A percentile compares a stretch with the other conserved stretches of the same genome.
phyloP scores from a whole-genome alignment of 2,797 vertebrate species.

The Uromys caudimaculatus region DNA sequence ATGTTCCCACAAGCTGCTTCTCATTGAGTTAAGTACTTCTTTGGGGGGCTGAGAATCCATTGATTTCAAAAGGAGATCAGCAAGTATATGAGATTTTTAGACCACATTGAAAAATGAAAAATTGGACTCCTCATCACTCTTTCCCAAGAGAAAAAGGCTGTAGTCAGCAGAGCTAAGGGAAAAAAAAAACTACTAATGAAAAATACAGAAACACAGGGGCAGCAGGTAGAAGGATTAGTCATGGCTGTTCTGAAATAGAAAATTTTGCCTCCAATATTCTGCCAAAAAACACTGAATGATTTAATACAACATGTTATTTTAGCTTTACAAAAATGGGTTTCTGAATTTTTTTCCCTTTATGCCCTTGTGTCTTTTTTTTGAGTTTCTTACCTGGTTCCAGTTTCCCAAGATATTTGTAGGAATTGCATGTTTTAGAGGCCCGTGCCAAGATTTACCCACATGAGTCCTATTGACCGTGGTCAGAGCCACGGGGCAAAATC shows the following conservation, averaged over 20 bases:
- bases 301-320: slow-evolving; percentile 76
- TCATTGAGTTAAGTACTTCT: slow-evolving; percentile 69
- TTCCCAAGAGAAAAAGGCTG: slow-evolving; percentile 59
- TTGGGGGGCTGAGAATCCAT: slow-evolving; percentile 25
- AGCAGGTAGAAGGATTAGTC: slow-evolving; percentile 82
- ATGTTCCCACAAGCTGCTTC: slow-evolving; percentile 64
- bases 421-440: slow-evolving; percentile 41
- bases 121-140: slow-evolving; percentile 56
- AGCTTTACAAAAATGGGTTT: slow-evolving; percentile 66
- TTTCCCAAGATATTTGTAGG: slow-evolving; percentile 52
- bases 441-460: slow-evolving; percentile 57
- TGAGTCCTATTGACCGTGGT: slow-evolving; percentile 71
- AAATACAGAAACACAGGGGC: slow-evolving; percentile 71
- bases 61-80: slow-evolving; percentile 74
- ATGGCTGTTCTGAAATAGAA: slow-evolving; percentile 68
- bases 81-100: slow-evolving; percentile 70
- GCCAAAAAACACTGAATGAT: slow-evolving; percentile 80
- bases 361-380: slow-evolving; percentile 34
- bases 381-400: slow-evolving; percentile 57
- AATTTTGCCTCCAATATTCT: slow-evolving; percentile 68
- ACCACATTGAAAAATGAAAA: slow-evolving; percentile 72
- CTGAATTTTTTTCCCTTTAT: slow-evolving; percentile 71
- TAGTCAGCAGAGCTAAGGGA: slow-evolving; percentile 45
- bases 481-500: slow-evolving; percentile 65
- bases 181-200: slow-evolving; percentile 64